phyloP scores from a whole-genome alignment of 2,888 invertebrate genomes.

The Smittia sp. region DNA sequence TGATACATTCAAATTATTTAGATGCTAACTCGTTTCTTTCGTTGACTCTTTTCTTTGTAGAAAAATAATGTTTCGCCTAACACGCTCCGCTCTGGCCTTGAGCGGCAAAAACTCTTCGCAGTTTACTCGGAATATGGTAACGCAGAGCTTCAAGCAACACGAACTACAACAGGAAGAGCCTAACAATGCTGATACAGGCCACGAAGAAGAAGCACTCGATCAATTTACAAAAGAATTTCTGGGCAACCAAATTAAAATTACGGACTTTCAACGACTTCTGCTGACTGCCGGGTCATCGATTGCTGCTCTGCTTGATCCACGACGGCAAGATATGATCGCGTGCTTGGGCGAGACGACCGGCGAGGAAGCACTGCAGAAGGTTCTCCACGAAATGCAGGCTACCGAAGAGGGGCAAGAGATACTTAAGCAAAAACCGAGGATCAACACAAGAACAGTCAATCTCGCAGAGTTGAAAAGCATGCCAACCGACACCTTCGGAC shows the following conservation, averaged over 20 bases:
- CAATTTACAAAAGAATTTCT: conserved; percentile 63
- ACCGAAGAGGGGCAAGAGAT: conserved; percentile 77
- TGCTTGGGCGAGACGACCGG: conserved; percentile 92
- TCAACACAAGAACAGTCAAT: conserved; percentile 79
- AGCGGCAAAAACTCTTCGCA: background rate
- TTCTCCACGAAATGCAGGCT: conserved; percentile 71
- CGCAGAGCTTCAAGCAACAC: background rate
- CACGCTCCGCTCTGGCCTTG: background rate
- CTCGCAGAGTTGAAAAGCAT: conserved; percentile 66
- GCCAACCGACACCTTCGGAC: conserved; percentile 80
- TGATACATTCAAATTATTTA: background rate
- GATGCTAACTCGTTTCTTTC: background rate
- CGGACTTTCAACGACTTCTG: conserved; percentile 70
- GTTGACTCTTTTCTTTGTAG: background rate
- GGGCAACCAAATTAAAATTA: conserved; percentile 63
- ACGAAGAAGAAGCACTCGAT: conserved; percentile 45
- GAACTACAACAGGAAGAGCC: background rate
- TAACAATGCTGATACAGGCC: background rate
- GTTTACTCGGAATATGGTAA: background rate
- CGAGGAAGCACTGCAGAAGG: conserved; percentile 64
- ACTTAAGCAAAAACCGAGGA: conserved; percentile 74
- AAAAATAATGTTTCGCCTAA: background rate
- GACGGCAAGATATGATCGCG: conserved; percentile 88
- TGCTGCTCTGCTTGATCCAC: conserved; percentile 77
- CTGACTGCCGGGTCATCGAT: conserved; percentile 85